A percentile compares a stretch with the other conserved stretches of the same genome.
Evolutionary conservation across 35 echinoderm and acorn worm genomes (phyloP).

Genomic region (Hemicentrotus pulcherrimus): DNA sequence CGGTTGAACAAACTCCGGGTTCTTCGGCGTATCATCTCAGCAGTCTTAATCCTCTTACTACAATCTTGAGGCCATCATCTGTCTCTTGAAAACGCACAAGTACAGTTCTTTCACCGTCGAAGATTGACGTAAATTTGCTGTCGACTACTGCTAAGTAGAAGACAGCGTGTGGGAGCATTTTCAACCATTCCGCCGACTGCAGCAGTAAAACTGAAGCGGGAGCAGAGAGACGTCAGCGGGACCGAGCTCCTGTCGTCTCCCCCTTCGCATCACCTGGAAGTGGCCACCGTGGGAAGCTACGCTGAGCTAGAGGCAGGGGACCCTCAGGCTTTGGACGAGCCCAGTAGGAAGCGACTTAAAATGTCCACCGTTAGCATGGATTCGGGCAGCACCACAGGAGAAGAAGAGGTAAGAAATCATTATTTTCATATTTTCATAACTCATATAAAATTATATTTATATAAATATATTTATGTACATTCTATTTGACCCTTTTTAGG

Average conservation of each 20-base stretch:
- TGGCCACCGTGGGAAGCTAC: constrained; percentile 74
- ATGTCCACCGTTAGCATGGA: constrained; percentile 80
- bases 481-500: no score
- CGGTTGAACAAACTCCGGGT: constrained; percentile 16
- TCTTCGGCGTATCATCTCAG: neutral
- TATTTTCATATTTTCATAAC: neutral
- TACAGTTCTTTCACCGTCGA: neutral
- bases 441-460: no score
- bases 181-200: constrained; percentile 50
- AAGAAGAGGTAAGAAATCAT: constrained; percentile 60
- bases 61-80: neutral
- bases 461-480: no score
- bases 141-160: constrained; percentile 37
- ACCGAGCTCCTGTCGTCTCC: constrained; percentile 8
- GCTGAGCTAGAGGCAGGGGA: constrained; percentile 56
- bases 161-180: constrained; percentile 11
- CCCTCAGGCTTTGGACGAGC: constrained; percentile 58
- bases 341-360: constrained; percentile 69
- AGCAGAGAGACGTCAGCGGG: neutral
- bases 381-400: constrained; percentile 70
- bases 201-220: constrained; percentile 53
- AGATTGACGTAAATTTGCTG: constrained; percentile 7
- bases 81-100: constrained; percentile 1
- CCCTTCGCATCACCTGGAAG: constrained; percentile 34
- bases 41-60: neutral